Conservation (phyloP, 2,888 invertebrate genomes). For the Litoditis marina region DNA sequence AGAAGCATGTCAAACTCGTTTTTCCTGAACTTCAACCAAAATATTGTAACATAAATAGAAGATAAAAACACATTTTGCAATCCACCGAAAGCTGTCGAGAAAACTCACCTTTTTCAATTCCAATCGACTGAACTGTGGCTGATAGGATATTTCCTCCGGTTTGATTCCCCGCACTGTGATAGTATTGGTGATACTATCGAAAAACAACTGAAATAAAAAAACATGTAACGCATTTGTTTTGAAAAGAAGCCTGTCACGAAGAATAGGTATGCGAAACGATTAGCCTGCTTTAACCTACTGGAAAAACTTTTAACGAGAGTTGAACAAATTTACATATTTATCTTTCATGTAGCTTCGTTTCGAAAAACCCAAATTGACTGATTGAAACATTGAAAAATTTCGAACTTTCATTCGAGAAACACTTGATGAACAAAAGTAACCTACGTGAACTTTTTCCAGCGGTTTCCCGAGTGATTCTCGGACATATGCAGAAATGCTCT, state of each 20-base stretch:
- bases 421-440: not conserved
- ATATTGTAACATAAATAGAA: no score
- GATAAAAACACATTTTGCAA: not conserved
- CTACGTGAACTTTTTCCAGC: conserved; percentile 81
- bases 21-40: no score
- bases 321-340: not conserved
- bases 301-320: not conserved
- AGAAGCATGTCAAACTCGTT: no score
- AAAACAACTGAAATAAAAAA: conserved; percentile 75
- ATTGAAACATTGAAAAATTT: not conserved
- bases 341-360: not conserved
- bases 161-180: conserved; percentile 85
- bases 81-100: not conserved
- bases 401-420: not conserved
- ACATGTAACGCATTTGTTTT: not conserved
- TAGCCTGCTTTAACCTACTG: no score
- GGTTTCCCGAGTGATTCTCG: conserved; percentile 90
- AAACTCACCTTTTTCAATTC: conserved; percentile 79
- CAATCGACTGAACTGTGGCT: conserved; percentile 92
- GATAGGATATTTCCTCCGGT: conserved; percentile 94
- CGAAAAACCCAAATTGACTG: not conserved
- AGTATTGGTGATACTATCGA: conserved; percentile 90
- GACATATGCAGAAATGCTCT: conserved; percentile 85
- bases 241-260: no score
- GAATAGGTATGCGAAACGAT: no score